These are phyloP conservation scores for Nannobrachium achirus DNA, from an alignment of 2,113 vertebrate species.

Conservation along the genomic window DNA sequence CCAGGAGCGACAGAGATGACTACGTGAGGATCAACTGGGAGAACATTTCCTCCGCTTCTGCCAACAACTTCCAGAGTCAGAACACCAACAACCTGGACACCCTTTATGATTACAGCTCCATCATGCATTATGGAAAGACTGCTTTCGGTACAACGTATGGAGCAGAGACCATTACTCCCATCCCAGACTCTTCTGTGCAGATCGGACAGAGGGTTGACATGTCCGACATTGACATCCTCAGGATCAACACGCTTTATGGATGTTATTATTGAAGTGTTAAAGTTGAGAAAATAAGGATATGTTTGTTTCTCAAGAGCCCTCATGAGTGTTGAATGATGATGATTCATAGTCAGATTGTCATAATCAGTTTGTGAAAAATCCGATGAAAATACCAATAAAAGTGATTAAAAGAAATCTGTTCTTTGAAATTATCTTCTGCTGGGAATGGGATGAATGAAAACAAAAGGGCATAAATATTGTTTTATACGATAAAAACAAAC, in stretches of 20 bases:
- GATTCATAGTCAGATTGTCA: too few species aligned
- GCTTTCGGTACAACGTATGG: slow-evolving; percentile 7
- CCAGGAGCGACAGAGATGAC: slow-evolving; percentile 57
- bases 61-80: slow-evolving; percentile 36
- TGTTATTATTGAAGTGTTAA: too few species aligned
- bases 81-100: slow-evolving; percentile 55
- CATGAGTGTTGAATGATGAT: too few species aligned
- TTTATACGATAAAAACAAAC: too few species aligned
- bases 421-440: slow-evolving; percentile 14
- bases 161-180: slow-evolving; percentile 27
- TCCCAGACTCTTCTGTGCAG: slow-evolving; percentile 24
- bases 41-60: slow-evolving; percentile 30
- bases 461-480: too few species aligned
- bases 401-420: too few species aligned
- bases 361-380: slow-evolving; percentile 30
- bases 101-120: slow-evolving; percentile 53
- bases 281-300: too few species aligned
- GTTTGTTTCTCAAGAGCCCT: too few species aligned
- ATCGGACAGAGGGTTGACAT: slow-evolving; percentile 46
- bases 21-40: slow-evolving; percentile 62
- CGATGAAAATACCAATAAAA: too few species aligned
- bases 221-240: too few species aligned
- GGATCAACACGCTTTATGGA: slow-evolving; percentile 43
- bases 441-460: too few species aligned
- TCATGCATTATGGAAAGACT: slow-evolving; percentile 63